These are phyloP conservation scores for Diarsia brunnea DNA, from an alignment of 2,888 invertebrate species.

Conservation along the genomic window DNA sequence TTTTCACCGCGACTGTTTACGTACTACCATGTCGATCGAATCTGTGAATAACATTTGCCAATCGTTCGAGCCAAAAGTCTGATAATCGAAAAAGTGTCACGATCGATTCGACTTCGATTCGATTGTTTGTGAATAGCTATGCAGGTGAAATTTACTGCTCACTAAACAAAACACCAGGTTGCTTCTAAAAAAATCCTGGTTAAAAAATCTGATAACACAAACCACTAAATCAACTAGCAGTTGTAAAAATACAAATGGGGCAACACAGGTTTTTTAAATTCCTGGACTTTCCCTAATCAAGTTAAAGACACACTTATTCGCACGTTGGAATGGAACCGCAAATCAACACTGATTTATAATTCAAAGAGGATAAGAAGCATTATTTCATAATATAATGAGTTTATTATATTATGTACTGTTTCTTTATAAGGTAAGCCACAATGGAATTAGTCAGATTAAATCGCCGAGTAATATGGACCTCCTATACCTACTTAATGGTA, in stretches of 20 bases:
- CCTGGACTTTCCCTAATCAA: background rate
- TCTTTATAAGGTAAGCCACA: conserved; percentile 41
- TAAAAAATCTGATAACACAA: background rate
- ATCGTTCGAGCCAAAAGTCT: no score
- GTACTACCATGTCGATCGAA: no score
- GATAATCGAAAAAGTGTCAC: no score
- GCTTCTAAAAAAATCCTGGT: background rate
- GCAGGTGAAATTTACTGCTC: background rate
- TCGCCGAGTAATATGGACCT: conserved; percentile 5
- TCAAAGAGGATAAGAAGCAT: conserved; percentile 16
- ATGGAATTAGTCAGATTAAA: conserved; percentile 45
- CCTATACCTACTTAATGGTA: conserved; percentile 17
- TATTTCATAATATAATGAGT: conserved; percentile 32
- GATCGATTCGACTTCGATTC: no score
- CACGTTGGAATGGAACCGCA: background rate
- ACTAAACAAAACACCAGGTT: background rate
- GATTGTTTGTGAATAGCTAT: no score
- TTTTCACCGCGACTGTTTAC: no score
- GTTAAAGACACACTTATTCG: background rate
- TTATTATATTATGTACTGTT: conserved; percentile 46
- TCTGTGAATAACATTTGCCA: no score
- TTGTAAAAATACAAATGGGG: background rate
- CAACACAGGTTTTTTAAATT: background rate
- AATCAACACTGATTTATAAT: conserved; percentile 17
- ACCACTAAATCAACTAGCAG: background rate